Evolutionary conservation across 2,797 vertebrate species (phyloP).

Genomic region (Geotria australis): DNA sequence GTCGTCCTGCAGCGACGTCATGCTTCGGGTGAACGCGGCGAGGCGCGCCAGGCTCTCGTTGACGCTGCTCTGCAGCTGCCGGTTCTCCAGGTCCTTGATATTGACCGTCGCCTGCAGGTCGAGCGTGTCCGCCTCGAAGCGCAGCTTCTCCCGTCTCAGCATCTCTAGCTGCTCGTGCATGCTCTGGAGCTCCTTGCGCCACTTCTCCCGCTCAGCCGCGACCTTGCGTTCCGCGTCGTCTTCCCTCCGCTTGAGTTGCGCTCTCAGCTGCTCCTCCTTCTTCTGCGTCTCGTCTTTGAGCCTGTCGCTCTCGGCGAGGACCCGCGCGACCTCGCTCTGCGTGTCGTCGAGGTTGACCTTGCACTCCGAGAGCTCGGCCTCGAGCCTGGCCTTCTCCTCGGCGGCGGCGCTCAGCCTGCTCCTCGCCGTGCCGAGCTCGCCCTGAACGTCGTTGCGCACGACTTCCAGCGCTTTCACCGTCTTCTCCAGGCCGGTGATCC

Average conservation of each 20-base stretch:
- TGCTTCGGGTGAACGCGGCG: slow-evolving; percentile 64
- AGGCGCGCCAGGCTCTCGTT: slow-evolving; percentile 52
- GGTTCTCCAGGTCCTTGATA: slow-evolving; percentile 21
- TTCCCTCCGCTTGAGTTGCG: slow-evolving; percentile 14
- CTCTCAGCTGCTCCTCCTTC: slow-evolving; percentile 12
- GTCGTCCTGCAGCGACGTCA: slow-evolving; percentile 89
- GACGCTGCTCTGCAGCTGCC: slow-evolving; percentile 29
- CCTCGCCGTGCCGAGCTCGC: slow-evolving; percentile 19
- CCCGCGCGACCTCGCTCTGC: slow-evolving; percentile 24
- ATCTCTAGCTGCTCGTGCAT: slow-evolving; percentile 38
- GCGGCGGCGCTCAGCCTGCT: slow-evolving; percentile 12
- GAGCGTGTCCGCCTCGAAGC: slow-evolving; percentile 16
- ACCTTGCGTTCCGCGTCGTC: slow-evolving; percentile 47
- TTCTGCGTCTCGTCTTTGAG: slow-evolving; percentile 11
- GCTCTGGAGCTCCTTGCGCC: slow-evolving; percentile 38
- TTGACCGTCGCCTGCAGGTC: slow-evolving; percentile 19
- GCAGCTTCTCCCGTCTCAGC: slow-evolving; percentile 21
- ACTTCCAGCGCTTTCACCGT: slow-evolving; percentile 40
- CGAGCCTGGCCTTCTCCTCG: slow-evolving; percentile 17
- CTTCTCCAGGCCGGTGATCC: slow-evolving; percentile 39
- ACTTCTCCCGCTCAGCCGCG: slow-evolving; percentile 35
- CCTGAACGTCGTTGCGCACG: slow-evolving; percentile 20
- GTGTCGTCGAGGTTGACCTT: slow-evolving; percentile 27
- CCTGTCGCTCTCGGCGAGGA: slow-evolving; percentile 22
- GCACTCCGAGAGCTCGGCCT: slow-evolving; percentile 23